A percentile compares a stretch with the other conserved stretches of the same genome.
phyloP scores from a whole-genome alignment of 1,140 invertebrate species.

The Plectrocnemia conspersa region DNA sequence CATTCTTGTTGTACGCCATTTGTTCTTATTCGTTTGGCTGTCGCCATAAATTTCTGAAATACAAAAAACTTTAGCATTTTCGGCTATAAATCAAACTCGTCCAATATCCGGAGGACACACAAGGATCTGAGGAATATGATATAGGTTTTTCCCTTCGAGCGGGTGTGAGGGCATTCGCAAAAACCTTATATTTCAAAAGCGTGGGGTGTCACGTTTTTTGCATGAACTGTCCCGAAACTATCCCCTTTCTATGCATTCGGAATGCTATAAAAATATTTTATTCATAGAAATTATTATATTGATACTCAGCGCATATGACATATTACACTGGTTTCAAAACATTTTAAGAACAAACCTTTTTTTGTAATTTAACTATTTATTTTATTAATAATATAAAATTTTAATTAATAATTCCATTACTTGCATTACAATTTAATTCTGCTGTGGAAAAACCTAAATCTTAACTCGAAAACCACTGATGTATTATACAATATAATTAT shows the following conservation, averaged over 20 bases:
- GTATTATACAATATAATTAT: too few relatives aligned
- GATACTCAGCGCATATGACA: too few relatives aligned
- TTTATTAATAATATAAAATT: too few relatives aligned
- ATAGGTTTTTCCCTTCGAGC: slow-evolving; percentile 12
- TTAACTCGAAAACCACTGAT: too few relatives aligned
- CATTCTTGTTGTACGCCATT: slow-evolving; percentile 27
- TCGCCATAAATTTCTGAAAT: slow-evolving; percentile 30
- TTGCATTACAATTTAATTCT: too few relatives aligned
- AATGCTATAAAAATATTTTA: too few relatives aligned
- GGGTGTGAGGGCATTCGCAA: not conserved
- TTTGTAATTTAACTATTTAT: too few relatives aligned
- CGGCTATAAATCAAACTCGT: slow-evolving; percentile 31
- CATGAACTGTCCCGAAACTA: slow-evolving; percentile 10
- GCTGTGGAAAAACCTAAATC: too few relatives aligned
- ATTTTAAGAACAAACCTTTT: too few relatives aligned
- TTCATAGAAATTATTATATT: too few relatives aligned
- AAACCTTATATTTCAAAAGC: slow-evolving; percentile 14
- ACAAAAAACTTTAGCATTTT: slow-evolving; percentile 31
- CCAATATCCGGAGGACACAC: slow-evolving; percentile 32
- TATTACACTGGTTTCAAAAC: too few relatives aligned
- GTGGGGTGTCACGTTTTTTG: slow-evolving; percentile 13
- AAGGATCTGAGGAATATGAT: slow-evolving; percentile 28
- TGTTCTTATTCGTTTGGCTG: slow-evolving; percentile 32
- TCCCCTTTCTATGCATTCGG: not conserved
- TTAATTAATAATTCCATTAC: too few relatives aligned